Evolutionary conservation across 2,113 vertebrate species (phyloP).

Genomic region (Noctilio leporinus): DNA sequence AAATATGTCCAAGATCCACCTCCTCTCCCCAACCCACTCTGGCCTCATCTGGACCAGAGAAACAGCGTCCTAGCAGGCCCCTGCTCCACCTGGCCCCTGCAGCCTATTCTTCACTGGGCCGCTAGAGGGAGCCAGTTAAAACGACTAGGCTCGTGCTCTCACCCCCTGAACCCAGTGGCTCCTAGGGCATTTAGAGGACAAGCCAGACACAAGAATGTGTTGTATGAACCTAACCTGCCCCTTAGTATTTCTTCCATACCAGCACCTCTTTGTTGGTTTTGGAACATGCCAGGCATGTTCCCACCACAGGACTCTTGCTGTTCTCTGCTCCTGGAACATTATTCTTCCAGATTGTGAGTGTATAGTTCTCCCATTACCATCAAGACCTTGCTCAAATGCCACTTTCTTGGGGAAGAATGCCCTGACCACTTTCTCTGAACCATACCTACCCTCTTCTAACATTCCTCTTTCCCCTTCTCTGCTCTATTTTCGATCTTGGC

Average conservation of each 20-base stretch:
- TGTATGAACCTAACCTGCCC: background rate
- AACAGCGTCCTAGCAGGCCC: background rate
- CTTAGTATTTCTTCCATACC: background rate
- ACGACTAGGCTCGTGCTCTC: background rate
- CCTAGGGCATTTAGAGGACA: background rate
- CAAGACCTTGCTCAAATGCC: background rate
- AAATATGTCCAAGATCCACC: background rate
- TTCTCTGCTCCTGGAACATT: background rate
- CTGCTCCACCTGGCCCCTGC: background rate
- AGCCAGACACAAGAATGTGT: background rate
- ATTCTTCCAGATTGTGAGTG: background rate
- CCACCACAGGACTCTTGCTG: background rate
- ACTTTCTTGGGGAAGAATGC: background rate
- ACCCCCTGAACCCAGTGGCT: background rate
- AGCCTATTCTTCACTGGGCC: background rate
- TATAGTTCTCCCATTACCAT: too few relatives aligned
- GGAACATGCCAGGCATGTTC: background rate
- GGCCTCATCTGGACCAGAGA: background rate
- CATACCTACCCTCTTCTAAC: background rate
- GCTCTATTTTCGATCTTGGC: background rate
- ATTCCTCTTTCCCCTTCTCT: background rate
- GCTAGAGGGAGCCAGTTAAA: background rate
- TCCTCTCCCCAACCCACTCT: background rate
- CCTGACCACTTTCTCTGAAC: background rate
- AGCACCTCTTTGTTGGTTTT: background rate